These are phyloP conservation scores for Alviniconcha strummeri DNA, from an alignment of 2,888 invertebrate species.

Conservation along the genomic window DNA sequence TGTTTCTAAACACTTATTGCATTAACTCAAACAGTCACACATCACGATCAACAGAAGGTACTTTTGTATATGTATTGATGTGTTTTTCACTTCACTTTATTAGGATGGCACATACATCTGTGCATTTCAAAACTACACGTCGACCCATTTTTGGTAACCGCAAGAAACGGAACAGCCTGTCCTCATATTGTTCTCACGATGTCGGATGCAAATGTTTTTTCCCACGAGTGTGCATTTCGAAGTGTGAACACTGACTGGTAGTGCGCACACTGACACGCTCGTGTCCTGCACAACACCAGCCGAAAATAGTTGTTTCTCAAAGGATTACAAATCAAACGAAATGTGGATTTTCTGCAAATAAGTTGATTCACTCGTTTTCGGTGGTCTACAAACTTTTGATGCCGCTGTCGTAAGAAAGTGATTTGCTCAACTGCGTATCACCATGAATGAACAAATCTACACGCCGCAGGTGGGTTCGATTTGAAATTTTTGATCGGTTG, in stretches of 20 bases:
- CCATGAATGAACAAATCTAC: conserved; percentile 34
- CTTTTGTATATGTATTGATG: background rate
- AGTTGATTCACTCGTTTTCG: too few relatives aligned
- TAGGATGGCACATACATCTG: too few relatives aligned
- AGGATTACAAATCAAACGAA: too few relatives aligned
- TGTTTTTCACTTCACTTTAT: background rate
- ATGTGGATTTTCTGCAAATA: too few relatives aligned
- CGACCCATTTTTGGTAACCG: conserved; percentile 28
- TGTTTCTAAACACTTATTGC: too few relatives aligned
- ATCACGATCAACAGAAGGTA: too few relatives aligned
- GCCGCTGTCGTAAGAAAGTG: too few relatives aligned
- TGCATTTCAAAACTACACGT: too few relatives aligned
- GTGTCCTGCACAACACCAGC: conserved; percentile 11
- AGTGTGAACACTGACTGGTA: conserved; percentile 33
- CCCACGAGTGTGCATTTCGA: conserved; percentile 68
- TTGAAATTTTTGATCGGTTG: background rate
- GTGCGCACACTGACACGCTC: conserved; percentile 21
- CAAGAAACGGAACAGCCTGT: conserved; percentile 53
- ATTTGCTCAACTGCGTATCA: background rate
- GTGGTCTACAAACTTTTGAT: too few relatives aligned
- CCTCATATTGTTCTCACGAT: conserved; percentile 70
- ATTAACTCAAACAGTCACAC: too few relatives aligned
- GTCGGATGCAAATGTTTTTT: conserved; percentile 69
- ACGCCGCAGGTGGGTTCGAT: conserved; percentile 25
- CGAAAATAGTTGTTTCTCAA: background rate